These are phyloP conservation scores for Metalampra italica DNA, from an alignment of 2,888 invertebrate genomes.

Conservation along the genomic window DNA sequence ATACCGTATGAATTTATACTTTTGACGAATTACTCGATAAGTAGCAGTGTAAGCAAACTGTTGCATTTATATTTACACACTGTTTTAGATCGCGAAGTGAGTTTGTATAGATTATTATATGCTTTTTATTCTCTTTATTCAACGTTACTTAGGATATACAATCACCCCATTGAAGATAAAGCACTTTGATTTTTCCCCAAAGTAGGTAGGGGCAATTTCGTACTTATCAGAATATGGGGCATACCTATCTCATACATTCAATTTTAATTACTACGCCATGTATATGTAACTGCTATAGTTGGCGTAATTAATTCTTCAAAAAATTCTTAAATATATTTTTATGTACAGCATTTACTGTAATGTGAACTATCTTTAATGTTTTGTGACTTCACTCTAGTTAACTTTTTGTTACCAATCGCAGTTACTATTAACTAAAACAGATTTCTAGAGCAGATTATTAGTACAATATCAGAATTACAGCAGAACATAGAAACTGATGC, in stretches of 20 bases:
- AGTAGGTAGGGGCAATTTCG: no score
- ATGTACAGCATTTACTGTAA: conserved; percentile 69
- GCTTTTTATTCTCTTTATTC: conserved; percentile 61
- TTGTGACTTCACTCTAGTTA: conserved; percentile 36
- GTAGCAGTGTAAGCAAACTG: conserved; percentile 33
- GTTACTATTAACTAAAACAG: conserved; percentile 49
- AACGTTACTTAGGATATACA: neutral
- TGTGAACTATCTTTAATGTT: no score
- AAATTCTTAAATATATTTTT: conserved; percentile 41
- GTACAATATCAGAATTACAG: conserved; percentile 2
- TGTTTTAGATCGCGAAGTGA: neutral
- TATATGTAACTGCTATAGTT: no score
- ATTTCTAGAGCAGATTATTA: conserved; percentile 11
- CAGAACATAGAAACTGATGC: neutral
- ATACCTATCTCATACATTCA: no score
- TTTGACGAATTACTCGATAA: conserved; percentile 50
- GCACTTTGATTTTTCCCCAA: no score
- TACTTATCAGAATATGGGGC: no score
- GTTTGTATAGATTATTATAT: conserved; percentile 64
- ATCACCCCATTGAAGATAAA: no score
- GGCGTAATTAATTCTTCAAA: no score
- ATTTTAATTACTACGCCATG: no score
- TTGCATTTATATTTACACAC: conserved; percentile 52
- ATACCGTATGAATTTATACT: conserved; percentile 36
- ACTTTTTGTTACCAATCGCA: conserved; percentile 71